Evolutionary conservation across 2,797 vertebrate genomes (phyloP), one percentile per base, ranked within the genome.

Genomic region (Rhinophrynus dorsalis): DNA sequence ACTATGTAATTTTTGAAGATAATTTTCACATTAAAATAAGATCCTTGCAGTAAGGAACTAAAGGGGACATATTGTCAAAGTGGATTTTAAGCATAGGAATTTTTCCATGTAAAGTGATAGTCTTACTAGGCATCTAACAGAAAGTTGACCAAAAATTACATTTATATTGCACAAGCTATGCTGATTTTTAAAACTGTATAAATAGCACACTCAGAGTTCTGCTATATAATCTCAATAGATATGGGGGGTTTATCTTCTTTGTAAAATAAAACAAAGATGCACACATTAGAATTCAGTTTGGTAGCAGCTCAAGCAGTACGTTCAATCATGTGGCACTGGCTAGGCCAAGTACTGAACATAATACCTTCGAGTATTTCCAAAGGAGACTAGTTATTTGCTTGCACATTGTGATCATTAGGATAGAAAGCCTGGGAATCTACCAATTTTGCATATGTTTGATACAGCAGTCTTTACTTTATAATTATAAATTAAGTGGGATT

Each of bases 341-440:
- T 20, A 66, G 61, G 61, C 54, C 62, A 73, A 66, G 55, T 37
- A 45, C 62, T 54, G 70, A 73, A 73, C 56, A 60, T 29, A 73
- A 73, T 47, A 60, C 70, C 55, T 73, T 73, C 55, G 55, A 59
- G 6, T 17, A 21, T 33, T 26, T 45, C 70, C 70, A 73, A 42
- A 17, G 20, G 35, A 57, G 51, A 71, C 51, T 54, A 37, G 55
- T 73, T 52, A 66, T 52, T 73, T 60, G 50, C 54, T 30, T 60
- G 55, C 47, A 52, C 62, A 52, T 60, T 65, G 66, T 66, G 62
- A 73, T 73, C 62, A 37, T 20, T 45, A 45, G 55, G 45, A 73
- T 45, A 60, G 37, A 52, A 60, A 60, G 45, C 70, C 62, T 73
- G 70, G 55, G 62, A 73, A 73, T 55, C 55, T 67, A 45, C 55